Base-by-base conservation (phyloP, 2,113 vertebrate species). In the Gambusia holbrooki region DNA sequence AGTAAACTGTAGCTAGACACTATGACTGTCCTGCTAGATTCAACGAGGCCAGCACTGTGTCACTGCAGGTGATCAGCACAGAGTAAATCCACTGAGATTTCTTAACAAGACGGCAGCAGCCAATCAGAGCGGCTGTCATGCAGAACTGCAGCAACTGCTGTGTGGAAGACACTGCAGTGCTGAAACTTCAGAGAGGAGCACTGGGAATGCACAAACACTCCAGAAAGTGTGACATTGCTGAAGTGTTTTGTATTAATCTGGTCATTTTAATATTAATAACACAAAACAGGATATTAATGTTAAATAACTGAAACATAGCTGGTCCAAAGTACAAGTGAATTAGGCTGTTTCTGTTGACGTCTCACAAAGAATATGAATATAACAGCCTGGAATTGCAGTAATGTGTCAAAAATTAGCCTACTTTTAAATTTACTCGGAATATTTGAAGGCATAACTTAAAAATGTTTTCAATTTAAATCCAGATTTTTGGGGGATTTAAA, bases 71-170 rank as follows among this genome's bases (percentile, higher is more conserved):
- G 87, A 83, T 89, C 87, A 88, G 51, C 30, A 61, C 42, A 42
- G 72, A 80, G 73, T 51, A 79, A 86, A 83, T 82, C 84, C 82
- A 76, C 54, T 9, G 40, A 58, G 80, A 70, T 86, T 84, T 89
- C 71, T 66, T 71, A 84, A 86, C 74, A 83, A 82, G 79, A 78
- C 40, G 51, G 51, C 70, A 71, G 15, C 77, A 78, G 84, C 82
- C 80, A 87, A 84, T 89, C 74, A 88, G 51, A 79, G 71, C 74
- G 11, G 27, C 66, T 48, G 74, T 66, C 71, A 62, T 73, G 14
- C 66, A 51, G 77, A 45, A 66, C 61, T 42, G 51, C 69, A 61
- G 28, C 22, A 67, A 79, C 54, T 61, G 64, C 69, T 68, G 69
- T n/a, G 73, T 37, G 66, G 54, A 71, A 45, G 63, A 72, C 32